A percentile compares a stretch with the other conserved stretches of the same genome.
phyloP scores from a whole-genome alignment of 2,888 invertebrate genomes.

The Lutraria lutraria region DNA sequence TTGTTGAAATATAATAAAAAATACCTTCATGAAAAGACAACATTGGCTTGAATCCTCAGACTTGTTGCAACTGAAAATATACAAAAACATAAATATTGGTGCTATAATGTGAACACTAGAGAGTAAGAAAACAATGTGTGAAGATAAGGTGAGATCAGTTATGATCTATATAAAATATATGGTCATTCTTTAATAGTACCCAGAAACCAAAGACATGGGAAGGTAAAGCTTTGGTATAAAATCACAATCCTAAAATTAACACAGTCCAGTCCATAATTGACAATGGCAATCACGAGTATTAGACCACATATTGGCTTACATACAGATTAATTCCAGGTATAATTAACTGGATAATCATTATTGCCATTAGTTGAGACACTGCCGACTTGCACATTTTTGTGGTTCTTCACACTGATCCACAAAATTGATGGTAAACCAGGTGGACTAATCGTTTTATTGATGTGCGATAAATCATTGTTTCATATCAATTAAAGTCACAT shows the following conservation, averaged over 20 bases:
- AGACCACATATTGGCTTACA: too few relatives aligned
- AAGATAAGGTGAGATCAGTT: neutral
- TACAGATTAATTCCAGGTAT: too few relatives aligned
- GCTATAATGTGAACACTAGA: neutral
- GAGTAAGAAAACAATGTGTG: neutral
- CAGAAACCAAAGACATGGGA: too few relatives aligned
- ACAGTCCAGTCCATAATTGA: too few relatives aligned
- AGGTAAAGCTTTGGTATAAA: too few relatives aligned
- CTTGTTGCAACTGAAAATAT: neutral
- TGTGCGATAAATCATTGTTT: neutral
- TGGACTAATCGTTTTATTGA: neutral
- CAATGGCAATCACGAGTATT: too few relatives aligned
- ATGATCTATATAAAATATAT: neutral
- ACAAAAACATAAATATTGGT: neutral
- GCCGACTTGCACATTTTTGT: neutral
- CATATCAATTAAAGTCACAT: neutral
- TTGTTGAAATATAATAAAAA: neutral
- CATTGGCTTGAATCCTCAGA: neutral
- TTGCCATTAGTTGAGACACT: neutral
- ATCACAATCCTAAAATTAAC: too few relatives aligned
- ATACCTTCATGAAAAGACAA: neutral
- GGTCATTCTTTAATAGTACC: too few relatives aligned
- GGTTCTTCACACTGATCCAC: neutral
- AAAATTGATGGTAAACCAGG: neutral
- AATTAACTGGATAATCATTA: neutral